Conservation (phyloP, 2,888 invertebrate species). For the Germaria angustata region DNA sequence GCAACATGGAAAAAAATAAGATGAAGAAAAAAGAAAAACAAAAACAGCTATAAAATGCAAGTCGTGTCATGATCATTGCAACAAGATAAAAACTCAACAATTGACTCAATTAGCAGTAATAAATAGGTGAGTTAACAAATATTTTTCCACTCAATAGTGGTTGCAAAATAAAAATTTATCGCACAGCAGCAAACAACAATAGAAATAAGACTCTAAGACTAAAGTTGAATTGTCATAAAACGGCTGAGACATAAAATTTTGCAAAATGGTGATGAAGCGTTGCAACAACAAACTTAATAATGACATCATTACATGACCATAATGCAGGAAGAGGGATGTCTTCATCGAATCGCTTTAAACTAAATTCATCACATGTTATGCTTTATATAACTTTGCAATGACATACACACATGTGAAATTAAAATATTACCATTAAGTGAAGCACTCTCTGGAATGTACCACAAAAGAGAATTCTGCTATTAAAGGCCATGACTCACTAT, state of each 20-base stretch:
- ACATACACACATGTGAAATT: no score
- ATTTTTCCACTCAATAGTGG: constrained; percentile 63
- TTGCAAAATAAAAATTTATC: constrained; percentile 22
- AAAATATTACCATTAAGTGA: no score
- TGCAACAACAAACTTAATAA: constrained; percentile 14
- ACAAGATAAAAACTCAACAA: constrained; percentile 58
- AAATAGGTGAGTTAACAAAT: constrained; percentile 66
- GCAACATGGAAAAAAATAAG: not conserved
- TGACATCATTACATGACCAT: constrained; percentile 18
- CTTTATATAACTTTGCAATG: constrained; percentile 43
- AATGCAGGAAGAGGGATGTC: not conserved
- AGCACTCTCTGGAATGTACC: no score
- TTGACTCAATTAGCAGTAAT: constrained; percentile 67
- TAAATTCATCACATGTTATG: constrained; percentile 24
- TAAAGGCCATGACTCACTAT: no score
- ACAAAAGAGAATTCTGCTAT: no score
- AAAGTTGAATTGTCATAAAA: constrained; percentile 45
- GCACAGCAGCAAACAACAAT: not conserved
- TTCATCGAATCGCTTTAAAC: not conserved
- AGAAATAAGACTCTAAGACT: constrained; percentile 22
- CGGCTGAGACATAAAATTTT: constrained; percentile 17
- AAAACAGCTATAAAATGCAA: constrained; percentile 43
- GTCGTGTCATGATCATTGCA: constrained; percentile 65
- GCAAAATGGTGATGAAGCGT: constrained; percentile 13
- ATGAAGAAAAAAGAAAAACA: not conserved